A percentile compares a stretch with the other conserved stretches of the same genome.
These are phyloP conservation scores for Otis tarda DNA, from an alignment of 2,113 vertebrate species.

Conservation along the genomic window DNA sequence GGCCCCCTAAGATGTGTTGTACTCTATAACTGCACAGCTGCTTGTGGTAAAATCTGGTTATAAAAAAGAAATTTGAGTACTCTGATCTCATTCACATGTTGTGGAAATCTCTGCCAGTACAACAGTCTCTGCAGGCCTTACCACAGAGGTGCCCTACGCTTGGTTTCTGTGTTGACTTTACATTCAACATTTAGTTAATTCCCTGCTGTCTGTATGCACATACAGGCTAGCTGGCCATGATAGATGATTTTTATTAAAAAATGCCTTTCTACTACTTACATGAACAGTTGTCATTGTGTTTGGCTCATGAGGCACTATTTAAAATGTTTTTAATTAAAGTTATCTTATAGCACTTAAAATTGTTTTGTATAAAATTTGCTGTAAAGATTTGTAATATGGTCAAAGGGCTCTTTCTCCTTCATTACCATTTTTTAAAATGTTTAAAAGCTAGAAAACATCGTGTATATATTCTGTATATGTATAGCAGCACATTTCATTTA, in stretches of 20 bases:
- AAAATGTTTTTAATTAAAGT: slow-evolving; percentile 76
- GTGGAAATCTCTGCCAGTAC: not conserved
- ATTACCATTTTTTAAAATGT: slow-evolving; percentile 88
- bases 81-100: not conserved
- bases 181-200: not conserved
- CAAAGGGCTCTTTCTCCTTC: slow-evolving; percentile 89
- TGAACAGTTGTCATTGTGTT: slow-evolving; percentile 67
- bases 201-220: slow-evolving; percentile 3
- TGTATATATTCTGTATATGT: slow-evolving; percentile 98
- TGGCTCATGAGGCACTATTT: slow-evolving; percentile 94
- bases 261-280: slow-evolving; percentile 68
- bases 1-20: not conserved
- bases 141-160: not conserved
- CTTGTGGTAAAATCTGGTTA: not conserved
- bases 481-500: slow-evolving; percentile 99
- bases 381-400: slow-evolving; percentile 81
- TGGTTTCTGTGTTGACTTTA: not conserved
- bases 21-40: not conserved
- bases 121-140: not conserved
- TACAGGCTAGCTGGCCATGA: not conserved
- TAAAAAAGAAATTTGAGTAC: not conserved
- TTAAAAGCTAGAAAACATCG: slow-evolving; percentile 89
- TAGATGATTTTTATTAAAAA: slow-evolving; percentile 56
- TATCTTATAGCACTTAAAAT: slow-evolving; percentile 97
- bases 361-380: slow-evolving; percentile 88